Percentiles rank a stretch among this genome's conserved stretches.
Conservation (phyloP, 2,113 vertebrate species). For the Channa argus region DNA sequence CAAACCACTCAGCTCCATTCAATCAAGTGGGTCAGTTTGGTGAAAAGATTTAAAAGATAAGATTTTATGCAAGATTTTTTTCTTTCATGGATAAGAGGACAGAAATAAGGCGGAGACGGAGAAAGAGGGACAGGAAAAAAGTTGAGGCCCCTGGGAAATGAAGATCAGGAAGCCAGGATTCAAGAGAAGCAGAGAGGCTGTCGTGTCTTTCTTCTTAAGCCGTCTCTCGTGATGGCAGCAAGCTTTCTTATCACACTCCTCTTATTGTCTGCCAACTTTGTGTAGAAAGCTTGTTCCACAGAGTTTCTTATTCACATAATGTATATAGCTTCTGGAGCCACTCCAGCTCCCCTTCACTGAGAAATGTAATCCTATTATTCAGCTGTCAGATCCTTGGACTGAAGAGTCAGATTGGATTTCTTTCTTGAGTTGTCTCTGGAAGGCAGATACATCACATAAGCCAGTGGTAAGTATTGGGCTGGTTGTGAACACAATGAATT, state of each 20-base stretch:
- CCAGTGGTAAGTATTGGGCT: constrained; percentile 11
- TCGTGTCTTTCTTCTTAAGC: constrained; percentile 17
- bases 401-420: constrained; percentile 4
- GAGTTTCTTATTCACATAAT: not conserved
- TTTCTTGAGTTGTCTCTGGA: constrained; percentile 17
- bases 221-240: not conserved
- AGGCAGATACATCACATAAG: not conserved
- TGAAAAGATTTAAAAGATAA: no score
- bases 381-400: constrained; percentile 35
- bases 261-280: constrained; percentile 21
- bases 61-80: no score
- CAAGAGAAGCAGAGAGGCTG: no score
- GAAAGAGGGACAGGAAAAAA: no score
- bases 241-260: constrained; percentile 17
- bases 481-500: not conserved
- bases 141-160: no score
- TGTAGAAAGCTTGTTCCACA: constrained; percentile 10
- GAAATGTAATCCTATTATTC: constrained; percentile 49
- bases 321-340: not conserved
- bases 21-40: no score
- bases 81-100: no score
- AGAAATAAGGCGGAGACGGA: no score
- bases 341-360: constrained; percentile 1
- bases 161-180: no score
- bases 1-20: no score